These are phyloP conservation scores for Formica exsecta DNA, from an alignment of 1,140 invertebrate genomes.

Conservation along the genomic window DNA sequence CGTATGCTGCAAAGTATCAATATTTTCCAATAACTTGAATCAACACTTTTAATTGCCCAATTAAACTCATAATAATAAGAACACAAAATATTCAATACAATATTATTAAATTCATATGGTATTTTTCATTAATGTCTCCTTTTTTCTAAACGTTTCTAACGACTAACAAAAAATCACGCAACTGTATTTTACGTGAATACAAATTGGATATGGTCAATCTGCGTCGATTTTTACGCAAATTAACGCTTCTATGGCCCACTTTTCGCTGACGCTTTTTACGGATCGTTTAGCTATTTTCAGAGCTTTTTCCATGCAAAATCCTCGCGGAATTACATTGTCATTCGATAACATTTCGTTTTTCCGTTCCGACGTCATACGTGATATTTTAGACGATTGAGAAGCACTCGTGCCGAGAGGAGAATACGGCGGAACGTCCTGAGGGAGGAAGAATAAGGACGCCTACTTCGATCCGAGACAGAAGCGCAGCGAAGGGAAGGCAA, in stretches of 20 bases:
- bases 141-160: background rate
- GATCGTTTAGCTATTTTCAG: constrained; percentile 28
- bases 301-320: background rate
- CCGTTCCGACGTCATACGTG: constrained; percentile 20
- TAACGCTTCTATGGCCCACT: constrained; percentile 1
- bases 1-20: too few species aligned
- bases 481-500: background rate
- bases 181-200: background rate
- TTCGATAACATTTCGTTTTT: constrained; percentile 27
- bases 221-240: constrained; percentile 19
- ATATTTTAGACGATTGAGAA: constrained; percentile 39
- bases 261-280: constrained; percentile 14
- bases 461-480: background rate
- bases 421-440: background rate
- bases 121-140: background rate
- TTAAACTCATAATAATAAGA: too few species aligned
- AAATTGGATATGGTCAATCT: background rate
- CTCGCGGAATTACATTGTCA: constrained; percentile 37
- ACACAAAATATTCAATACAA: too few species aligned
- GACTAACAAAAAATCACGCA: constrained; percentile 4
- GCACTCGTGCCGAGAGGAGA: background rate
- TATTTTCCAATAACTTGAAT: too few species aligned
- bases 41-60: too few species aligned
- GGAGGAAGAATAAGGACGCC: constrained; percentile 31
- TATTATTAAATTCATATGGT: background rate